phyloP scores from a whole-genome alignment of 2,113 vertebrate species.

The Misgurnus anguillicaudatus region DNA sequence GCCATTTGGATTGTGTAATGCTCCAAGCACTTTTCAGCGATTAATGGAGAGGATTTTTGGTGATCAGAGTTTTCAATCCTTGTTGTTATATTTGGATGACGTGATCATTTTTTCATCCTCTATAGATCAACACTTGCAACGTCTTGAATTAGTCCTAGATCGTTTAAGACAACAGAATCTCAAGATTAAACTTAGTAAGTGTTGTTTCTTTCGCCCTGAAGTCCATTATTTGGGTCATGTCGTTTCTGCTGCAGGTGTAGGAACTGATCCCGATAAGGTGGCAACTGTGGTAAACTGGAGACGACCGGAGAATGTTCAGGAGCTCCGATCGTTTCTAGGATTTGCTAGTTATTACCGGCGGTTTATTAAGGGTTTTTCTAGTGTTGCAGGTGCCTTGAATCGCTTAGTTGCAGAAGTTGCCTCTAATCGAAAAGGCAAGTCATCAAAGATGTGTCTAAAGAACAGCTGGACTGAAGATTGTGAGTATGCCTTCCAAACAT shows the following conservation, averaged over 20 bases:
- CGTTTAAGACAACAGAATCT: not conserved
- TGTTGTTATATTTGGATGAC: not conserved
- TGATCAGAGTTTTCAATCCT: not conserved
- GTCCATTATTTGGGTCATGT: not conserved
- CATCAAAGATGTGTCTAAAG: not conserved
- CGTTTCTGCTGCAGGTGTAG: not conserved
- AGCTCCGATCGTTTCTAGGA: not conserved
- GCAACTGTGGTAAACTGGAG: not conserved
- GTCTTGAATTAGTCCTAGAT: not conserved
- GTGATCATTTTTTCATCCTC: not conserved
- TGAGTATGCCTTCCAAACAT: not conserved
- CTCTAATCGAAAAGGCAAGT: not conserved
- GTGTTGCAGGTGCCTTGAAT: not conserved
- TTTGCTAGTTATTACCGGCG: not conserved
- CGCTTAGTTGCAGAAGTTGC: not conserved
- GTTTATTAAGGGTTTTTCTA: not conserved
- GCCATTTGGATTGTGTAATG: not conserved
- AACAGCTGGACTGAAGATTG: not conserved
- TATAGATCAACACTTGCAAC: not conserved
- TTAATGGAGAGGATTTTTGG: slow-evolving; percentile 6
- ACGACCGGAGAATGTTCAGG: not conserved
- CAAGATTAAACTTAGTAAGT: not conserved
- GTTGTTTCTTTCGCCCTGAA: not conserved
- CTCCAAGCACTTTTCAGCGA: not conserved
- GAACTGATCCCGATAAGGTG: not conserved